phyloP scores from a whole-genome alignment of 1,140 invertebrate genomes.

The Capitella teleta region DNA sequence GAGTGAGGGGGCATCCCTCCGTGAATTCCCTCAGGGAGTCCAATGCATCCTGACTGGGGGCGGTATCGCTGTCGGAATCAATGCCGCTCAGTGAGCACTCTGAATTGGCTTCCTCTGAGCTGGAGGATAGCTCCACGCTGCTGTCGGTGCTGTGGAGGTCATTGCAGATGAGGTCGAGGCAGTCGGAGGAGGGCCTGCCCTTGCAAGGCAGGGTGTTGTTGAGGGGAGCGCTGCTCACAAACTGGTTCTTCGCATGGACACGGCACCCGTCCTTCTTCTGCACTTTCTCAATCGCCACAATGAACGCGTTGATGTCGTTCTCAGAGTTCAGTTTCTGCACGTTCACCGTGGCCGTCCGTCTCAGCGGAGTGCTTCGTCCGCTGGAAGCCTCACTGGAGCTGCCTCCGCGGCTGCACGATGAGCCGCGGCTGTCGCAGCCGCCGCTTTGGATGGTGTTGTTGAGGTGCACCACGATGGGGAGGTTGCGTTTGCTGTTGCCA shows the following conservation, averaged over 20 bases:
- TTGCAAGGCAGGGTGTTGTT: constrained; percentile 1
- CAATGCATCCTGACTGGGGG: constrained; percentile 27
- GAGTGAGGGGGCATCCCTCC: constrained; percentile 29
- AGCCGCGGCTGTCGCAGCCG: not conserved
- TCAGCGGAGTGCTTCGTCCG: not conserved
- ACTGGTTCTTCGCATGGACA: not conserved
- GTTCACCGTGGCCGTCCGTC: constrained; percentile 9
- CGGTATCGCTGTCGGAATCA: constrained; percentile 34
- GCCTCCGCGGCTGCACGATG: not conserved
- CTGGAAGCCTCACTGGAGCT: not conserved
- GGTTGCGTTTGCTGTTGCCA: constrained; percentile 26
- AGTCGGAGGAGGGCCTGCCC: constrained; percentile 11
- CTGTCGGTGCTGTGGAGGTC: constrained; percentile 27
- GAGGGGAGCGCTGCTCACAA: not conserved
- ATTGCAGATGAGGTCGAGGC: constrained; percentile 38
- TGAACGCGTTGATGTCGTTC: constrained; percentile 32
- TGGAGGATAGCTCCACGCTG: constrained; percentile 13
- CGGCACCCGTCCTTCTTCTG: constrained; percentile 21
- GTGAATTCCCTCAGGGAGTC: constrained; percentile 28
- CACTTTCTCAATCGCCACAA: constrained; percentile 34
- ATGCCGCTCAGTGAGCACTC: constrained; percentile 20
- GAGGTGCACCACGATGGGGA: too few relatives aligned
- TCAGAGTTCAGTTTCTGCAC: constrained; percentile 34
- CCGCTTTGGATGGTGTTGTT: constrained; percentile 6
- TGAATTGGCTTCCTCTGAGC: constrained; percentile 19